Evolutionary conservation across 2,113 vertebrate genomes (phyloP).

Genomic region (Leuciscus idus): DNA sequence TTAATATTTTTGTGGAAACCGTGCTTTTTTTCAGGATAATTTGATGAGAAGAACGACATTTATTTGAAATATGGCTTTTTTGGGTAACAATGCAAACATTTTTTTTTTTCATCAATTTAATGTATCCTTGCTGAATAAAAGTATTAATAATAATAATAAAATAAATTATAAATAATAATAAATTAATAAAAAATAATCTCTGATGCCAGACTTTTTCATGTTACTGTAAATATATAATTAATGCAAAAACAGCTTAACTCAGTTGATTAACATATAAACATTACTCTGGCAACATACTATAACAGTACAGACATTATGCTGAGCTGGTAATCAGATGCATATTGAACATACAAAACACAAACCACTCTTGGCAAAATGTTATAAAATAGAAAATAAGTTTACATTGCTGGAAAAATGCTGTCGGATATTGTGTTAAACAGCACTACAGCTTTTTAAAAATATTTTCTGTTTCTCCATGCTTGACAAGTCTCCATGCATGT

Average conservation of each 20-base stretch:
- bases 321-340: neutral
- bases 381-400: neutral
- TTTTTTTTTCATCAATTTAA: neutral
- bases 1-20: constrained; percentile 8
- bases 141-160: neutral
- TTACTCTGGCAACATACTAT: neutral
- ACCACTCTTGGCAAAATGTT: neutral
- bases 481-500: constrained; percentile 36
- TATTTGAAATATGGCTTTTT: no score
- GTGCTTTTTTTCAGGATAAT: neutral
- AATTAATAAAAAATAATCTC: neutral
- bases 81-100: no score
- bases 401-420: neutral
- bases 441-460: neutral
- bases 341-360: constrained; percentile 8
- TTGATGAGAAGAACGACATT: neutral
- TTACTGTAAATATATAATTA: neutral
- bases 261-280: constrained; percentile 19
- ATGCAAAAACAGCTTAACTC: neutral
- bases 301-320: neutral
- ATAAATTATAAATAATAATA: no score
- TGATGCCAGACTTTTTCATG: neutral
- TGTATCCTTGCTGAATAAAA: neutral
- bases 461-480: constrained; percentile 12
- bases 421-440: neutral